Percentiles rank a stretch among this genome's conserved stretches.
phyloP scores from a whole-genome alignment of 2,113 vertebrate species.

The Gymnobelideus leadbeateri region DNA sequence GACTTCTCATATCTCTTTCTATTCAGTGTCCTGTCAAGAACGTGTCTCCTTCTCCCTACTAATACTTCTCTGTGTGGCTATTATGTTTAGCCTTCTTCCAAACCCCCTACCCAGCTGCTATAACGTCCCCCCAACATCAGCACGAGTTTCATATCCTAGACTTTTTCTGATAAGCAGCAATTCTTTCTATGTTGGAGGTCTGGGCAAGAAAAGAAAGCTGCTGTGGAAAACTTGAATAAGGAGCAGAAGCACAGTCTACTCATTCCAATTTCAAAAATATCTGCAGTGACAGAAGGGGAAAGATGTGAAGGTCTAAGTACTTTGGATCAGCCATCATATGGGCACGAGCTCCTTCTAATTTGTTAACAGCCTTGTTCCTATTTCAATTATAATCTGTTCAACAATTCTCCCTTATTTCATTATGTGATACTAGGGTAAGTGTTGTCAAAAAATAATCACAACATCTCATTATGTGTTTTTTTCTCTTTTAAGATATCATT shows the following conservation, averaged over 20 bases:
- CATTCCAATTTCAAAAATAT: background rate
- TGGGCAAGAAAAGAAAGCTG: background rate
- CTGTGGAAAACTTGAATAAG: background rate
- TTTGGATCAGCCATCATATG: background rate
- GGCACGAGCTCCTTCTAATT: background rate
- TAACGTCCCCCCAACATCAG: too few species aligned
- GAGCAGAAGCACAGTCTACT: background rate
- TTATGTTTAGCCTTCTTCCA: background rate
- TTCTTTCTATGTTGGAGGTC: background rate
- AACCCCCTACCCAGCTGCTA: background rate
- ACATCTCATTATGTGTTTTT: slow-evolving; percentile 25
- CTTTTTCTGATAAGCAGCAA: background rate
- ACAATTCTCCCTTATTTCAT: slow-evolving; percentile 9
- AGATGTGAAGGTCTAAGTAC: background rate
- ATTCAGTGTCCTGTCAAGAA: too few species aligned
- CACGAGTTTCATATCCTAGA: background rate
- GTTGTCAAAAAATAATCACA: slow-evolving; percentile 7
- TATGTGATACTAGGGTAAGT: slow-evolving; percentile 1
- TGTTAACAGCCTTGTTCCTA: background rate
- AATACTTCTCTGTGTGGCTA: background rate
- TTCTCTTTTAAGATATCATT: slow-evolving; percentile 30
- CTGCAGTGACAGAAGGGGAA: background rate
- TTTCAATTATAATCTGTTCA: background rate
- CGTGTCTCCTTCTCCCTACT: background rate
- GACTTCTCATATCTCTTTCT: background rate